Conservation (phyloP, 2,888 invertebrate genomes). For the Nematopogon swammerdamellus region DNA sequence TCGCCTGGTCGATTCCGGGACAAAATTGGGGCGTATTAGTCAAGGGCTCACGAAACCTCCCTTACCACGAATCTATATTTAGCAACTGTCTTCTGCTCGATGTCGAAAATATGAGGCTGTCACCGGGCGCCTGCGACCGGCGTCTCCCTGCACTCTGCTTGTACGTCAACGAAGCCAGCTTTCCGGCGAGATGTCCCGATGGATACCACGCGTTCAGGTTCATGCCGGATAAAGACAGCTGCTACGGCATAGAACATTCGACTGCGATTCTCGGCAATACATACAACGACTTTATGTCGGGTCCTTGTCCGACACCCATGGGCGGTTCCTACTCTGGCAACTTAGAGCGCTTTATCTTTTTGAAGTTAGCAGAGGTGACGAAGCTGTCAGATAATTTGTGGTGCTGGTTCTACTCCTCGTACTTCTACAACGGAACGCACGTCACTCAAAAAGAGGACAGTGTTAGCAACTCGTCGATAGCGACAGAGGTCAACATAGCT, state of each 20-base stretch:
- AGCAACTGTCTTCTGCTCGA: constrained; percentile 37
- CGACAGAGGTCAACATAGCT: constrained; percentile 4
- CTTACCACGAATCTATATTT: constrained; percentile 16
- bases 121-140: constrained; percentile 27
- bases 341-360: constrained; percentile 29
- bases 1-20: constrained; percentile 48
- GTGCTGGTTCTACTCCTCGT: constrained; percentile 31
- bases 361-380: constrained; percentile 25
- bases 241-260: constrained; percentile 33
- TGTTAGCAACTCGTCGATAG: neutral
- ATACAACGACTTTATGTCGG: constrained; percentile 23
- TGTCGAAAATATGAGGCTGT: constrained; percentile 19
- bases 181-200: constrained; percentile 31
- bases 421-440: constrained; percentile 2
- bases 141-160: constrained; percentile 37
- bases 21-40: constrained; percentile 32
- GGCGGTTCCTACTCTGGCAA: constrained; percentile 11
- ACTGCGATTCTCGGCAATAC: constrained; percentile 18
- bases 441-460: constrained; percentile 3
- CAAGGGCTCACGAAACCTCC: constrained; percentile 16
- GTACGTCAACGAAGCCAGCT: constrained; percentile 29
- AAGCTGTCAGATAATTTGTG: constrained; percentile 21
- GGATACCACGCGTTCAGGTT: constrained; percentile 36
- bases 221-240: constrained; percentile 28
- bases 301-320: constrained; percentile 30